These are phyloP conservation scores for Trogon surrucura DNA, from an alignment of 2,113 vertebrate genomes.

Conservation along the genomic window DNA sequence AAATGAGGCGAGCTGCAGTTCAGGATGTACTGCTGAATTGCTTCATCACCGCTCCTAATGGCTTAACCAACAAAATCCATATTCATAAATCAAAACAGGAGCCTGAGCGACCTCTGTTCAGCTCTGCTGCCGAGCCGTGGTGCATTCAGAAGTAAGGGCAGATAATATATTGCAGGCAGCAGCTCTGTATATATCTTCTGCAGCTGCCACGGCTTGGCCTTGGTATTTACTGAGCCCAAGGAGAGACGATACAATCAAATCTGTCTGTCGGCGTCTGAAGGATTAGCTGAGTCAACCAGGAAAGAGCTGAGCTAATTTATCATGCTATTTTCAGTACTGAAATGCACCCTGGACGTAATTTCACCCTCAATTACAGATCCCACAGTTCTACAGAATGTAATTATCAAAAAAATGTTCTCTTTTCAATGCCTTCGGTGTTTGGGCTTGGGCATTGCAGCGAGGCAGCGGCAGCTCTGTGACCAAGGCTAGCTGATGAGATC, in stretches of 20 bases:
- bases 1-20: neutral
- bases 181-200: neutral
- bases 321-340: neutral
- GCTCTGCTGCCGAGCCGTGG: neutral
- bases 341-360: constrained; percentile 5
- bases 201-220: constrained; percentile 39
- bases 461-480: neutral
- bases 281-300: constrained; percentile 60
- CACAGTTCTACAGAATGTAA: neutral
- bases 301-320: constrained; percentile 40
- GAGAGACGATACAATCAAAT: constrained; percentile 29
- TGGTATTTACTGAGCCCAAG: constrained; percentile 10
- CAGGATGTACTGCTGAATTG: neutral
- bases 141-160: neutral
- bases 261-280: constrained; percentile 6
- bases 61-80: constrained; percentile 48
- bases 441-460: neutral
- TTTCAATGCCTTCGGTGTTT: fast-evolving
- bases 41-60: constrained; percentile 47
- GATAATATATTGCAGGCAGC: neutral
- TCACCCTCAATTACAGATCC: constrained; percentile 29
- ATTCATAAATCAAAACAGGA: neutral
- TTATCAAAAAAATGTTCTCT: neutral
- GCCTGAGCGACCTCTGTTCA: neutral
- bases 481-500: neutral